phyloP scores from a whole-genome alignment of 92 coral and sea anemone species.

The Parazoanthus swiftii region DNA sequence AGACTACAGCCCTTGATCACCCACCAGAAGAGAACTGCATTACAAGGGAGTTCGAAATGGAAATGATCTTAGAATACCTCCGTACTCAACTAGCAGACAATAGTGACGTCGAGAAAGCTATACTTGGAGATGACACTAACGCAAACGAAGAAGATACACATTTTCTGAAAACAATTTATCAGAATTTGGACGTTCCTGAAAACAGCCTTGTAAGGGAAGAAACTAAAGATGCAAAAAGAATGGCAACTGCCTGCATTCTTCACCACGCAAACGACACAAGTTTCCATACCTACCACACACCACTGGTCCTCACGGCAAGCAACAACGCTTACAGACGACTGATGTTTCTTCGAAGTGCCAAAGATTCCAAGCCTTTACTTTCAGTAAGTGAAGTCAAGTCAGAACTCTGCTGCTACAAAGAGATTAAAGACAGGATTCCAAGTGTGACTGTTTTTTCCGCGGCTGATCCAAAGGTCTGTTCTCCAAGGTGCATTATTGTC shows the following conservation, averaged over 20 bases:
- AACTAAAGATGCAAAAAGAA: not conserved
- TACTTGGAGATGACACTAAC: slow-evolving; percentile 28
- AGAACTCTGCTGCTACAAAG: slow-evolving; percentile 34
- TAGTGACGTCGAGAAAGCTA: slow-evolving; percentile 26
- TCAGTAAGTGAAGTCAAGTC: not conserved
- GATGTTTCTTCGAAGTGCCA: slow-evolving; percentile 38
- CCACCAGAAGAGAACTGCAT: slow-evolving; percentile 30
- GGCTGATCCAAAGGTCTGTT: slow-evolving; percentile 47
- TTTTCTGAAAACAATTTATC: slow-evolving; percentile 13
- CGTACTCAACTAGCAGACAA: not conserved
- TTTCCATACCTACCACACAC: not conserved
- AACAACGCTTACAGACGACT: slow-evolving; percentile 27
- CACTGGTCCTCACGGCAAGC: not conserved
- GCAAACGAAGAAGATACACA: not conserved
- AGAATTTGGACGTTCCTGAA: slow-evolving; percentile 1
- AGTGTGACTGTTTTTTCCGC: slow-evolving; percentile 46
- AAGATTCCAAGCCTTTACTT: slow-evolving; percentile 23
- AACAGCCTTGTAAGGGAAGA: not conserved
- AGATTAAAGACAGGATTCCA: slow-evolving; percentile 38
- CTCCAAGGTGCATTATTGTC: slow-evolving; percentile 44
- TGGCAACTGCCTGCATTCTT: slow-evolving; percentile 20
- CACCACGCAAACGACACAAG: slow-evolving; percentile 12
- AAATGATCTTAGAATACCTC: slow-evolving; percentile 34
- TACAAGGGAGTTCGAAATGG: slow-evolving; percentile 14
- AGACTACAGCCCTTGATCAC: not conserved